Percentiles rank a stretch among this genome's conserved stretches.
These are phyloP conservation scores for Corapipo altera DNA, from an alignment of 2,113 vertebrate species.

Conservation along the genomic window DNA sequence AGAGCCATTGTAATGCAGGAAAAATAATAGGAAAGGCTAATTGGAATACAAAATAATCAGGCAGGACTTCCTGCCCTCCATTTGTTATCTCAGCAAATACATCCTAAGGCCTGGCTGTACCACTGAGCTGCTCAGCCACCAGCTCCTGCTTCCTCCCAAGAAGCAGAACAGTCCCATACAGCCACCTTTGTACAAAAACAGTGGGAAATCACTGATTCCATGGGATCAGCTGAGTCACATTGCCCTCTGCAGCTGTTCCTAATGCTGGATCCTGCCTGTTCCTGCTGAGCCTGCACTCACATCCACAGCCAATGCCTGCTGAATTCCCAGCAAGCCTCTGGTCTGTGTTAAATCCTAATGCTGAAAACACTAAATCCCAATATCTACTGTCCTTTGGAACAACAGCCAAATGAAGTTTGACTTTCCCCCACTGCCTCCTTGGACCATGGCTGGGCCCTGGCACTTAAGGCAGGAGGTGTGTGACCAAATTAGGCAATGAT, in stretches of 20 bases:
- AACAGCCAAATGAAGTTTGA: background rate
- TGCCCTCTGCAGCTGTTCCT: background rate
- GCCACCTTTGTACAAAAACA: background rate
- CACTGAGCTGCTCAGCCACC: background rate
- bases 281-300: background rate
- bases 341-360: background rate
- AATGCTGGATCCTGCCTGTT: background rate
- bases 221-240: accelerated
- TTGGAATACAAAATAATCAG: background rate
- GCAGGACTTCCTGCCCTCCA: background rate
- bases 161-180: background rate
- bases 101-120: background rate
- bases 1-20: background rate
- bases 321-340: background rate
- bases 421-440: background rate
- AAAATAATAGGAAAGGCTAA: background rate
- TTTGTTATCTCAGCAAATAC: background rate
- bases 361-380: background rate
- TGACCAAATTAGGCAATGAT: background rate
- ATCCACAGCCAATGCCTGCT: background rate
- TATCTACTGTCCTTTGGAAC: background rate
- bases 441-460: background rate
- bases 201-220: background rate
- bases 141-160: background rate
- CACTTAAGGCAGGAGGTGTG: background rate